Evolutionary conservation across 2,113 vertebrate genomes (phyloP).

Genomic region (Clupea harengus): DNA sequence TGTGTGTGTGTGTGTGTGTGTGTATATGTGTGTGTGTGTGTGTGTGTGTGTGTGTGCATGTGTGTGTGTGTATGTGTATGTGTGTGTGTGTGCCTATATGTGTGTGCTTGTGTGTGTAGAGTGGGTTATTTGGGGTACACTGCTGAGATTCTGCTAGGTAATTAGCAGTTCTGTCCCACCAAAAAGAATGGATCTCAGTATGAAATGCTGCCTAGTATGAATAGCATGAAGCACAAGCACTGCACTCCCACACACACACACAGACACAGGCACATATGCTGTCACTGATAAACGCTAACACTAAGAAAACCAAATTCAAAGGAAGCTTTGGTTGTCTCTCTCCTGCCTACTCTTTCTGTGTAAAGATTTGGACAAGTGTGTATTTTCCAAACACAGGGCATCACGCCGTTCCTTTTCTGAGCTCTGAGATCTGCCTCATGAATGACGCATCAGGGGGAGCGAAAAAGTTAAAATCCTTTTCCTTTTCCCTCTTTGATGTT

Average conservation of each 20-base stretch:
- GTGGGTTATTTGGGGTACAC: too few species aligned
- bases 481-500: conserved; percentile 28
- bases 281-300: neutral
- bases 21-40: too few species aligned
- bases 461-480: neutral
- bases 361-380: neutral
- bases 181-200: too few species aligned
- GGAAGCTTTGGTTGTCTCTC: neutral
- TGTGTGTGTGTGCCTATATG: too few species aligned
- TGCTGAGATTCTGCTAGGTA: too few species aligned
- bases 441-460: neutral
- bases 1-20: too few species aligned
- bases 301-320: neutral
- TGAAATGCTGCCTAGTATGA: too few species aligned
- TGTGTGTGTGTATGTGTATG: too few species aligned
- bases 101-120: too few species aligned
- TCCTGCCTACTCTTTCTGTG: neutral
- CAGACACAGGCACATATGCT: neutral
- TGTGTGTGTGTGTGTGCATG: too few species aligned
- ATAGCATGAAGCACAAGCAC: neutral
- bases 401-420: neutral
- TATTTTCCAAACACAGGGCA: neutral
- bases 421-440: neutral
- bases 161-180: too few species aligned
- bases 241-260: neutral